A percentile compares a stretch with the other conserved stretches of the same genome.
Conservation (phyloP, 2,113 vertebrate genomes). For the Ivindomyrus marchei region DNA sequence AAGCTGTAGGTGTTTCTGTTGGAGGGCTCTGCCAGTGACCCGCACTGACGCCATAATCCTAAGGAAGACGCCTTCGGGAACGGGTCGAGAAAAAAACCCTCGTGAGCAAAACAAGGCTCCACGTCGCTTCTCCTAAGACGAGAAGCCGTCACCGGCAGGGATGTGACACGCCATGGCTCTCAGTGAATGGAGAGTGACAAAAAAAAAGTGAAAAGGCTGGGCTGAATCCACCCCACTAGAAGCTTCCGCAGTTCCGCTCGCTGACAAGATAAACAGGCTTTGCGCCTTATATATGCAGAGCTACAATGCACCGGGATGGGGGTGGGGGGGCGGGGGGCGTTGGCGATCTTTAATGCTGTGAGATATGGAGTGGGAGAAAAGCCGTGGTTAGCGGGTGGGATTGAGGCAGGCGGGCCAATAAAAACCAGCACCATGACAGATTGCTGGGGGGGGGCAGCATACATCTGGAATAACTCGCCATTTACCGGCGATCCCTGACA, state of each 20-base stretch:
- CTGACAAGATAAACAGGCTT: neutral
- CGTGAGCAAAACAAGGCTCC: neutral
- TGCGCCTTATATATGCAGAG: neutral
- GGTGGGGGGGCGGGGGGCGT: neutral
- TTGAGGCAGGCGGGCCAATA: neutral
- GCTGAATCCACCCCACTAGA: neutral
- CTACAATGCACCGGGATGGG: neutral
- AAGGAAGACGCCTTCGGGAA: neutral
- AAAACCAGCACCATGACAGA: neutral
- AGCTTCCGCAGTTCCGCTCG: neutral
- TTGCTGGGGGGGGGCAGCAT: neutral
- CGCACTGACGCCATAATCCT: neutral
- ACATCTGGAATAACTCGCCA: conserved; percentile 37
- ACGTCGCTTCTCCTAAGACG: neutral
- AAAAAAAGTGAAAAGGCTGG: neutral
- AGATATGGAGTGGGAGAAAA: neutral
- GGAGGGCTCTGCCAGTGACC: neutral
- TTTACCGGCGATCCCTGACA: conserved; percentile 32
- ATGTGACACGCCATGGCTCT: neutral
- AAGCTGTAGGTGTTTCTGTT: neutral
- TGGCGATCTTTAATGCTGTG: neutral
- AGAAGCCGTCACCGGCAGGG: neutral
- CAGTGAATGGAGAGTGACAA: neutral
- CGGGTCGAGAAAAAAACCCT: no score
- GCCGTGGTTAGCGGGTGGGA: neutral